Base-by-base conservation (phyloP, 2,113 vertebrate genomes). In the Vireo altiloquus region DNA sequence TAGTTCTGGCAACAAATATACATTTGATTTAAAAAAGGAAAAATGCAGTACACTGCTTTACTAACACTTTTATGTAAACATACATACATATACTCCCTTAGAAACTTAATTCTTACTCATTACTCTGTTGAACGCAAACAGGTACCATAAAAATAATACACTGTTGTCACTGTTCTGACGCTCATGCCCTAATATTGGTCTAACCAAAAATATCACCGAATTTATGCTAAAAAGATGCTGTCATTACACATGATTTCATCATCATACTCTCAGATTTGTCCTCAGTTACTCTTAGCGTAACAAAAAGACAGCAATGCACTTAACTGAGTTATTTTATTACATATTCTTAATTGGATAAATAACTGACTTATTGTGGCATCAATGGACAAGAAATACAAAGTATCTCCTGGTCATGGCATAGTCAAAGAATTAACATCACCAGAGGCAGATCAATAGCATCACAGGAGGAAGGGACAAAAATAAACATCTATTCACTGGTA, bases 11-110 rank as follows among this genome's bases (percentile, higher is more conserved):
- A 89, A 86, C 23, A 81, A 87, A 90, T 11, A 50, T 4, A 46
- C 1, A 6, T 63, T 70, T 81, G 39, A 92, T 92, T 60, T n/a
- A 80, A 93, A 95, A 89, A 69, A 50, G 20, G 30, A 24, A 92
- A 75, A 85, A 70, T 7, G 37, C 0, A 59, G 13, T 20, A 82
- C 20, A 87, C 31, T 33, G 24, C 33, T 70, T 71, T 85, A 82
- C 15, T 59, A 60, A 68, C 13, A 74, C 6, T 1, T 42, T 2
- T 24, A 5, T 13, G 16, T 33, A 86, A 59, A 68, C 24, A 69
- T 0, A 52, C 2, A 35, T 24, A 65, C n/a, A 57, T 16, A 42
- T 1, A 24, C 8, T 35, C 4, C 17, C 1, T 49, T 56, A 64
- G 35, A 91, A 44, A 94, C 2, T 44, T 30, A 31, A 83, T 63